Base-by-base conservation (phyloP, 2,113 vertebrate species). In the Rhabdomys dilectus region DNA sequence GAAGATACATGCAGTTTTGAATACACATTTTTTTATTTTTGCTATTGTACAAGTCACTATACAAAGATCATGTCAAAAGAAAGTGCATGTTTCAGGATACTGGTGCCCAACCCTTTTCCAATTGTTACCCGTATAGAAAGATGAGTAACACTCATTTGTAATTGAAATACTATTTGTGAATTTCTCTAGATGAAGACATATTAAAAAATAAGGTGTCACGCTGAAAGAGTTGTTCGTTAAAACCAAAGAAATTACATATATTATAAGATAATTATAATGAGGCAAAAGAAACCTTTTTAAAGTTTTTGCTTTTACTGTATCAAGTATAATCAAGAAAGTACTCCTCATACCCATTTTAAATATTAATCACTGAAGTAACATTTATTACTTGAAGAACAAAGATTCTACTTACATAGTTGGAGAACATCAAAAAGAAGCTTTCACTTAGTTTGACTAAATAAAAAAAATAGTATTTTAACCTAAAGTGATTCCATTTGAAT, bases 101-200 rank as follows among this genome's bases (percentile, higher is more conserved):
- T 82, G 11, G 11, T 87, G 7, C 58, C 53, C 66, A 17, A 29
- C 26, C 21, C 39, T 36, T 92, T 53, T 82, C 68, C 42, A 95
- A 96, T 66, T 73, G 82, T 36, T 86, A 36, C 68, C 5, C 16
- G 34, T n/a, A 85, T 0, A 91, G 21, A 73, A 96, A 73, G 4
- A 5, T 31, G 39, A 91, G 73, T 56, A 94, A 89, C 89, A 89
- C n/a, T 13, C 34, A 92, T 17, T 89, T 87, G 89, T 86, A 19
- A 95, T 9, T 89, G 64, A 91, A 89, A 88, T 39, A 78, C 68
- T 39, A 93, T 68, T 73, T 87, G 21, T 85, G 87, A 93, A 82
- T 77, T 80, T 91, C 48, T 68, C 72, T 62, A 29, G 15, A 64
- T 89, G 11, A 19, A 78, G 13, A 56, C 16, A 11, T 77, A 45